A percentile compares a stretch with the other conserved stretches of the same genome.
Evolutionary conservation across 2,888 invertebrate species (phyloP).

Genomic region (Ommatoiulus sabulosus): DNA sequence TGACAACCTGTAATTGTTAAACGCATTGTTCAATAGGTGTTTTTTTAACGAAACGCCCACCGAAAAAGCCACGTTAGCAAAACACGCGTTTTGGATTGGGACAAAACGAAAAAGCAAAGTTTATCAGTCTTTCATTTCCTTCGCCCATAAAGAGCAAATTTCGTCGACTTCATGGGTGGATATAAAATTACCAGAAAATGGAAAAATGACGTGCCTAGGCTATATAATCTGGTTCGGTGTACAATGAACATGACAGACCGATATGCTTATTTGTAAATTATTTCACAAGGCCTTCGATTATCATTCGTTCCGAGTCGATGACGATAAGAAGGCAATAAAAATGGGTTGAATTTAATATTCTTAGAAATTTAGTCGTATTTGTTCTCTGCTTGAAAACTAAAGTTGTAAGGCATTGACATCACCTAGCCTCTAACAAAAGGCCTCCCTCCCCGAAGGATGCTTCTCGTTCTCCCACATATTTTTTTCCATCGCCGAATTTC

Average conservation of each 20-base stretch:
- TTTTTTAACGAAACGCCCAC: background rate
- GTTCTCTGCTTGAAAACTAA: background rate
- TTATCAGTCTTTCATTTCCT: constrained; percentile 24
- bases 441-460: constrained; percentile 33
- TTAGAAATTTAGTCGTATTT: background rate
- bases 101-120: background rate
- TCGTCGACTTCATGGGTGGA: background rate
- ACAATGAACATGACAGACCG: background rate
- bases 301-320: background rate
- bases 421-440: constrained; percentile 50
- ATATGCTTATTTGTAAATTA: background rate
- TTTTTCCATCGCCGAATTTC: background rate
- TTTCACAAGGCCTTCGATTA: background rate
- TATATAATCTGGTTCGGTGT: background rate
- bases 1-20: background rate
- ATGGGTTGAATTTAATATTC: background rate
- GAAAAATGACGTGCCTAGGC: background rate
- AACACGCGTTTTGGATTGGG: background rate
- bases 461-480: constrained; percentile 22
- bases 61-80: background rate
- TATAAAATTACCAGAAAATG: background rate
- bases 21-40: too few relatives aligned
- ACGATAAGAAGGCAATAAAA: background rate
- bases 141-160: constrained; percentile 38
- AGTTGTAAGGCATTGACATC: constrained; percentile 52